Base-by-base conservation (phyloP, 2,113 vertebrate species). In the Nothoprocta perdicaria region DNA sequence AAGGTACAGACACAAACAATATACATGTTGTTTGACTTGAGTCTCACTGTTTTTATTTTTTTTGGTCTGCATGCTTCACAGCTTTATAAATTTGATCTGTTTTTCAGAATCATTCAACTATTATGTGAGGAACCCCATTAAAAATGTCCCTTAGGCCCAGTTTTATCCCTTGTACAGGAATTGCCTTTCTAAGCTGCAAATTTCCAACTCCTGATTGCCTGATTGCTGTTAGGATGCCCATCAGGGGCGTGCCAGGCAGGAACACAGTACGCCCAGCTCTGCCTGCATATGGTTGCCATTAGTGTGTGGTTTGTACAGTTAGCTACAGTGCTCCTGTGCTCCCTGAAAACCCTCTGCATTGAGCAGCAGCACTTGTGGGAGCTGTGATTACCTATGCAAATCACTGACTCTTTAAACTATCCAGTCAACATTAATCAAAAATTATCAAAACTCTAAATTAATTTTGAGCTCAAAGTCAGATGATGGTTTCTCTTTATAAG, bases 221-320 rank as follows among this genome's bases (percentile, higher is more conserved):
- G 0, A 35, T 67, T 45, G n/a, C 12, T 2, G 8, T 66, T 76
- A 35, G 0, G 0, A 1, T 7, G 40, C 0, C 0, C 83, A 92
- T 74, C 57, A 57, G 77, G 48, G 55, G 4, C 48, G 9, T 48
- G 48, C 48, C 48, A 48, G 48, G 48, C 48, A 67, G 10, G 60
- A 81, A 78, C 2, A 8, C 14, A 41, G 21, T 17, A 61, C 46
- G 65, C 75, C 60, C 1, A 0, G 29, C n/a, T 18, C 52, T 84
- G 85, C 35, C 29, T 87, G 43, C 19, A 9, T 67, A 10, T 29
- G 65, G 55, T 24, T 94, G 63, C 76, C 71, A 3, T 85, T 45
- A 41, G 60, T 10, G 6, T 38, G 14, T 24, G 66, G 52, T 52
- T 73, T 31, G 17, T 57, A 48, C 69, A n/a, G 19, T 73, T 72